Conservation (phyloP, 1,140 invertebrate species). For the Drosophila navojoa region DNA sequence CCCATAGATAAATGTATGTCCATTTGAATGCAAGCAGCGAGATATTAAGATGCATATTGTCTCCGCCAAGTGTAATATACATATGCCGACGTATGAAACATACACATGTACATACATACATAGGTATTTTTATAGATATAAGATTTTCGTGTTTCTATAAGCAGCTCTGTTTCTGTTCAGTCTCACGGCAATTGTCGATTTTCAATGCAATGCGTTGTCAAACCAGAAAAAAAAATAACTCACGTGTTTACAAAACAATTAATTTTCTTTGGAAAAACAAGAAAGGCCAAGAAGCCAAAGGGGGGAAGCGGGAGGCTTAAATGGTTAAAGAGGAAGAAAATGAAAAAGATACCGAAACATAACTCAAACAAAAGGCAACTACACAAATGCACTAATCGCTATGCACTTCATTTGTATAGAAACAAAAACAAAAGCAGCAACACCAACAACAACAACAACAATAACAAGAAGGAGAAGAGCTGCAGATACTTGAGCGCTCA, state of each 20-base stretch:
- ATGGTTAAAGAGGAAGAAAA: constrained; percentile 40
- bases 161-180: constrained; percentile 47
- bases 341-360: constrained; percentile 81
- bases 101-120: constrained; percentile 27
- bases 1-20: constrained; percentile 39
- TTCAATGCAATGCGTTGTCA: constrained; percentile 38
- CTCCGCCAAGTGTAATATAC: constrained; percentile 34
- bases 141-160: constrained; percentile 11
- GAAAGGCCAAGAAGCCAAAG: constrained; percentile 25
- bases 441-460: constrained; percentile 13
- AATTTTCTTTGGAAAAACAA: constrained; percentile 72
- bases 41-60: constrained; percentile 48
- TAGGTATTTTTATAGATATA: constrained; percentile 25
- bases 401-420: constrained; percentile 73
- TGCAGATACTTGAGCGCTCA: constrained; percentile 62
- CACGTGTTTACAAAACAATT: constrained; percentile 79
- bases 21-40: constrained; percentile 51
- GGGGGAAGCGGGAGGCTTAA: not conserved
- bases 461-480: constrained; percentile 18
- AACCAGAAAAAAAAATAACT: constrained; percentile 32
- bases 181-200: constrained; percentile 30
- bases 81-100: constrained; percentile 17
- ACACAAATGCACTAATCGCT: constrained; percentile 74
- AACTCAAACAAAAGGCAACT: constrained; percentile 67
- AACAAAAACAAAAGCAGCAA: constrained; percentile 30